These are phyloP conservation scores for Urocyon cinereoargenteus DNA, from an alignment of 2,797 vertebrate species.

Conservation along the genomic window DNA sequence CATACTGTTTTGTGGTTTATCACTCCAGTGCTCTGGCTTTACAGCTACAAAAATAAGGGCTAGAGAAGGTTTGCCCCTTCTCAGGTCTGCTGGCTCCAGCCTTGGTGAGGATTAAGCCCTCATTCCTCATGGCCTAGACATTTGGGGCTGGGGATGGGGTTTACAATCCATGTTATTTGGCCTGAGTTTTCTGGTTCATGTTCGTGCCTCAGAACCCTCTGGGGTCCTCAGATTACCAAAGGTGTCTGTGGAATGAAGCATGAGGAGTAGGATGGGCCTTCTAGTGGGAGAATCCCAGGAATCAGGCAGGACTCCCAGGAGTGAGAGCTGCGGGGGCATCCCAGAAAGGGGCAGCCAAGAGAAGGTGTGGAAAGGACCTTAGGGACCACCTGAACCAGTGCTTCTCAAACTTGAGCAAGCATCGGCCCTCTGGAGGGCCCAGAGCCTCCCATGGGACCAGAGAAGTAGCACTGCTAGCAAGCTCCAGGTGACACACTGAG, in stretches of 20 bases:
- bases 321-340: not conserved
- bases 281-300: not conserved
- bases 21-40: not conserved
- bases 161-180: accelerated
- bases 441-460: not conserved
- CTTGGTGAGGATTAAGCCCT: not conserved
- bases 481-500: not conserved
- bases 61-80: not conserved
- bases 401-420: accelerated
- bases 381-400: not conserved
- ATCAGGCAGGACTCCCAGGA: too few species aligned
- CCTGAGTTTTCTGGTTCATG: not conserved
- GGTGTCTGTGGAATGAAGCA: not conserved
- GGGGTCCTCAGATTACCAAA: not conserved
- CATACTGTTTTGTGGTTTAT: not conserved
- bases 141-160: too few species aligned
- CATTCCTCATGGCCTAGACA: accelerated
- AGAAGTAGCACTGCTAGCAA: not conserved
- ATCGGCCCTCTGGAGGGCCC: accelerated
- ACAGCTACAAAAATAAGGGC: not conserved
- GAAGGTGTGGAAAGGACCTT: too few species aligned
- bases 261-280: not conserved
- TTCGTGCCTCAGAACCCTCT: accelerated
- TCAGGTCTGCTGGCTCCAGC: not conserved
- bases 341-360: not conserved